Evolutionary conservation across 2,113 vertebrate species (phyloP).

Genomic region (Corythoichthys intestinalis): DNA sequence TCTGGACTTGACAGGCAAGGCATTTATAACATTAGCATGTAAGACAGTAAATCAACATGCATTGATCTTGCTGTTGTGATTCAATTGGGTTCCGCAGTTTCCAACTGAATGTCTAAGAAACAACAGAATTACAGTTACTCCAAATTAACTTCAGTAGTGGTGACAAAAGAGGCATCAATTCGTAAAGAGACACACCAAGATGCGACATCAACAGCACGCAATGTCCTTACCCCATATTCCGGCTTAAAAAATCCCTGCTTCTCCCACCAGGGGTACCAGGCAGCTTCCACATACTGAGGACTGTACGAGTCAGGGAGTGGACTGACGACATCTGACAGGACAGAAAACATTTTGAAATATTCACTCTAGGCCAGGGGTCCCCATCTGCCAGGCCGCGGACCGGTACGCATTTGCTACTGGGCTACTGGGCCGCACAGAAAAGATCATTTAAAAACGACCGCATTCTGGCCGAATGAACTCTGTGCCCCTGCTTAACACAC

Average conservation of each 20-base stretch:
- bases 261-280: slow-evolving; percentile 90
- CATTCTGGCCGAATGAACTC: too few relatives aligned
- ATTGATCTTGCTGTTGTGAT: too few relatives aligned
- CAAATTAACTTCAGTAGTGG: neutral
- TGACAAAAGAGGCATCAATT: neutral
- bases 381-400: too few relatives aligned
- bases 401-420: too few relatives aligned
- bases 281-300: slow-evolving; percentile 85
- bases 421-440: too few relatives aligned
- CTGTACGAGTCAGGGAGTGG: slow-evolving; percentile 82
- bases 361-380: neutral
- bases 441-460: too few relatives aligned
- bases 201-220: neutral
- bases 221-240: slow-evolving; percentile 79
- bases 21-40: too few relatives aligned
- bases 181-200: neutral
- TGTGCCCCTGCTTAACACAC: too few relatives aligned
- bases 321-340: slow-evolving; percentile 63
- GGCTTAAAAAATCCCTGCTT: slow-evolving; percentile 87
- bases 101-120: too few relatives aligned
- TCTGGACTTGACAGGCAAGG: too few relatives aligned
- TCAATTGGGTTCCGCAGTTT: neutral
- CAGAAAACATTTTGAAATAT: neutral
- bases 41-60: too few relatives aligned
- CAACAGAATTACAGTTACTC: neutral